These are phyloP conservation scores for Tetrapedia diversipes DNA, from an alignment of 2,888 invertebrate genomes.

Conservation along the genomic window DNA sequence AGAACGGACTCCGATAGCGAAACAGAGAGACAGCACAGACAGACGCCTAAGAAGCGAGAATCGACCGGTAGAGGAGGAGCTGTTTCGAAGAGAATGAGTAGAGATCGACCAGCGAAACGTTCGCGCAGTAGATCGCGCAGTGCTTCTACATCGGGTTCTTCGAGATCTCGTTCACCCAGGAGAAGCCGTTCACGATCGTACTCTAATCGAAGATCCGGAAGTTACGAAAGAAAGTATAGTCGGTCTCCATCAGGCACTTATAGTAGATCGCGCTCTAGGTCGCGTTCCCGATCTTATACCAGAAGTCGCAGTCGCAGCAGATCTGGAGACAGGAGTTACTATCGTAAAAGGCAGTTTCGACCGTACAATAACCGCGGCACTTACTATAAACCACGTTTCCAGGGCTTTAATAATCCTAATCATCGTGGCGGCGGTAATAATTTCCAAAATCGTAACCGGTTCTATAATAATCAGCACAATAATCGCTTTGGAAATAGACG, in stretches of 20 bases:
- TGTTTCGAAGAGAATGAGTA: conserved; percentile 72
- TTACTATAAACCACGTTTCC: conserved; percentile 91
- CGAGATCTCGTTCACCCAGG: conserved; percentile 87
- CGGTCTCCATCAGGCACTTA: conserved; percentile 80
- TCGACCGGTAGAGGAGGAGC: conserved; percentile 75
- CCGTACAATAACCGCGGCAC: conserved; percentile 88
- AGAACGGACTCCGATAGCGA: conserved; percentile 84
- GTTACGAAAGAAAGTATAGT: conserved; percentile 81
- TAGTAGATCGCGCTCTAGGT: conserved; percentile 79
- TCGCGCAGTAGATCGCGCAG: conserved; percentile 83
- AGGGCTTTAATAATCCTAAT: conserved; percentile 85
- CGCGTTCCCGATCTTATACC: conserved; percentile 86
- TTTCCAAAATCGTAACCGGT: conserved; percentile 80
- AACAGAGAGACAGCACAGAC: conserved; percentile 75
- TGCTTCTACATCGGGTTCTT: conserved; percentile 87
- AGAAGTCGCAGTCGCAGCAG: conserved; percentile 84
- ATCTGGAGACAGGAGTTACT: conserved; percentile 81
- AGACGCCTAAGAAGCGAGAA: conserved; percentile 83
- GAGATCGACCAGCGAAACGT: conserved; percentile 75
- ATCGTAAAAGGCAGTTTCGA: conserved; percentile 79
- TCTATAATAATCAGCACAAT: conserved; percentile 79
- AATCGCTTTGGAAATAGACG: conserved; percentile 78
- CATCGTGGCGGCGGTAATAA: conserved; percentile 84
- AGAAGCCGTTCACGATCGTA: conserved; percentile 83
- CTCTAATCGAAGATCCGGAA: conserved; percentile 80